Base-by-base conservation (phyloP, 2,113 vertebrate genomes). In the Urocynchramus pylzowi region DNA sequence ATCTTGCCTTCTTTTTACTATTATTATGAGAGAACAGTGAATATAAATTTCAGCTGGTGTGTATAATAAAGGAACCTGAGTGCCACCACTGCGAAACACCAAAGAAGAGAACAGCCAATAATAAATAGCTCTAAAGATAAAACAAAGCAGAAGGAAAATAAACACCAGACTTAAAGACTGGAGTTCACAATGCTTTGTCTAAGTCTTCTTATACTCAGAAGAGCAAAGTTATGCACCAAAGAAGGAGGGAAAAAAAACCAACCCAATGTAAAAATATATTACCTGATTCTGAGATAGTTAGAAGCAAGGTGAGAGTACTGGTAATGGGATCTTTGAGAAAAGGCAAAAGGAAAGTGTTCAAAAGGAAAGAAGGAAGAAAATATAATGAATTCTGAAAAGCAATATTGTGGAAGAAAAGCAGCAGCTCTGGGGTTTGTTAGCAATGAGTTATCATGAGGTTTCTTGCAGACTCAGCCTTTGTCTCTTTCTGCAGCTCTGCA, bases 401-500 rank as follows among this genome's bases (percentile, higher is more conserved):
- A 85, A 59, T 67, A 83, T 45, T 27, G 19, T 61, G 30, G 53
- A 95, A 71, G 77, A 78, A 90, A 95, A 93, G 69, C 26, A 91
- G 57, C 59, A 93, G 56, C 63, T 84, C 63, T 93, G 93, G 87
- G 90, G 28, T 90, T 91, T 81, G 70, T 96, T 96, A 97, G n/a
- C 41, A 71, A 65, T 90, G 89, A 96, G 23, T 93, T 96, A 94
- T 75, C 59, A 54, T 45, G 77, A 88, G 60, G 26, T 39, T 93
- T 96, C 93, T 96, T 94, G 84, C 73, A 78, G 63, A 93, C 60
- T 96, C 81, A 95, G 91, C 53, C 85, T 86, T 87, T 91, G 67
- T 70, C 71, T 82, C 54, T 91, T 90, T 89, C 79, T 90, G 61
- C 61, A 61, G 65, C 78, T 90, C 93, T 91, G 82, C 65, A 54